phyloP scores from a whole-genome alignment of 1,140 invertebrate species.

The Cephus cinctus region DNA sequence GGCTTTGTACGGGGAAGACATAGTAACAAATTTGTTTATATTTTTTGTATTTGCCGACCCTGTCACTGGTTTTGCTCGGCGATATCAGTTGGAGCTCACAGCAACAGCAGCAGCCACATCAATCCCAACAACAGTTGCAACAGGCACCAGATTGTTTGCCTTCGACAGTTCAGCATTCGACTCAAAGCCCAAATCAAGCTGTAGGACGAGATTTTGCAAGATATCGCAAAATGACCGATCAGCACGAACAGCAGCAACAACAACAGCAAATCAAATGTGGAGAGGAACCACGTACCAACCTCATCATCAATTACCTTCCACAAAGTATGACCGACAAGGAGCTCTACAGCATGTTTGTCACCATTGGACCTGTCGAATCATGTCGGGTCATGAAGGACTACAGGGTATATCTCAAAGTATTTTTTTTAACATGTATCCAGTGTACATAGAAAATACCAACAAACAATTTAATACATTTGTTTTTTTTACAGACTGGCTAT shows the following conservation, averaged over 20 bases:
- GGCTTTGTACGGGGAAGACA: conserved; percentile 35
- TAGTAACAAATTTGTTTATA: conserved; percentile 59
- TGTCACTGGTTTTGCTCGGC: conserved; percentile 39
- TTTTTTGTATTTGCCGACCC: conserved; percentile 58
- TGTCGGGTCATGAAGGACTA: conserved; percentile 91
- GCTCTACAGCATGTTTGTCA: conserved; percentile 83
- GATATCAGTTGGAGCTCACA: conserved; percentile 43
- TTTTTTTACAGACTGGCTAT: conserved; percentile 77
- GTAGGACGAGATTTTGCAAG: conserved; percentile 13
- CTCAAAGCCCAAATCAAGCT: conserved; percentile 4
- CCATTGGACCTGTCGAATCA: conserved; percentile 82
- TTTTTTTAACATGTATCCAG: neutral
- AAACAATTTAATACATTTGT: conserved; percentile 17
- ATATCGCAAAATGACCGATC: conserved; percentile 44
- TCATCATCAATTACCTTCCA: conserved; percentile 95
- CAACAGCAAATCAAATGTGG: conserved; percentile 28
- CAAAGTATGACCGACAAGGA: conserved; percentile 91
- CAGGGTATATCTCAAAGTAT: conserved; percentile 68
- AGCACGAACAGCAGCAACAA: conserved; percentile 28
- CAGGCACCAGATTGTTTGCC: neutral
- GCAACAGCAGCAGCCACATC: conserved; percentile 11
- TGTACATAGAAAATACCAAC: neutral
- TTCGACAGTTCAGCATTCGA: neutral
- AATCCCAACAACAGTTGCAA: neutral
- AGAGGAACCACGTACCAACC: conserved; percentile 67